These are phyloP conservation scores for Chanos chanos DNA, from an alignment of 2,797 vertebrate genomes.

Conservation along the genomic window DNA sequence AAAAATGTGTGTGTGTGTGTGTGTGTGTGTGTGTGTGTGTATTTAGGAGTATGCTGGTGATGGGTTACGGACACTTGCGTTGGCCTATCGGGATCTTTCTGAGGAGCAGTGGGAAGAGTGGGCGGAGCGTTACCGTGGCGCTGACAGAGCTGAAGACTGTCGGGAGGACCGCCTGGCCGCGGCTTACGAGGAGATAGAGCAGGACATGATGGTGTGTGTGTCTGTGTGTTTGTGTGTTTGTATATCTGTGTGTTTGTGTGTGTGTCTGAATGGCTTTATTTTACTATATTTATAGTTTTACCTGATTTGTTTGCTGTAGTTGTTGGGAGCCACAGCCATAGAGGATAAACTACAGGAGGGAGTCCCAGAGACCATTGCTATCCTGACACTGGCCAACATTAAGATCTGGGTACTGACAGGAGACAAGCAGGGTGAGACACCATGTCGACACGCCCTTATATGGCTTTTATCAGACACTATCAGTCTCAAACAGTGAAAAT, in stretches of 20 bases:
- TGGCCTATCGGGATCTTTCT: constrained; percentile 86
- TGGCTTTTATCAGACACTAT: background rate
- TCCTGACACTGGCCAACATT: constrained; percentile 90
- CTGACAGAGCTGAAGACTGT: constrained; percentile 69
- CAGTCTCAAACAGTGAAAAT: background rate
- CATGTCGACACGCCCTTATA: background rate
- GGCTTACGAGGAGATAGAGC: constrained; percentile 86
- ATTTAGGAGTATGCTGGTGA: constrained; percentile 83
- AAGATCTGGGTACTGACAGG: constrained; percentile 96
- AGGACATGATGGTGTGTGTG: constrained; percentile 82
- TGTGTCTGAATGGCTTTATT: background rate
- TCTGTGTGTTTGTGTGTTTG: constrained; percentile 1
- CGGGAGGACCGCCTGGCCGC: constrained; percentile 82
- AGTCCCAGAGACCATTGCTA: constrained; percentile 87
- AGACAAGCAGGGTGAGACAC: constrained; percentile 85
- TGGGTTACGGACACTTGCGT: constrained; percentile 82
- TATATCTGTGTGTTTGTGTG: background rate
- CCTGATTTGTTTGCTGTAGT: constrained; percentile 60
- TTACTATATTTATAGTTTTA: background rate
- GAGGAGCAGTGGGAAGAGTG: constrained; percentile 82
- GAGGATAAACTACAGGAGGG: constrained; percentile 95
- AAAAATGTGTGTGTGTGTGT: background rate
- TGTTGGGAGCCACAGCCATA: constrained; percentile 91
- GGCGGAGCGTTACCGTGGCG: constrained; percentile 72
- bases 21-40: constrained; percentile 14